Base-by-base conservation (phyloP, 2,797 vertebrate species). In the Thaleichthys pacificus region DNA sequence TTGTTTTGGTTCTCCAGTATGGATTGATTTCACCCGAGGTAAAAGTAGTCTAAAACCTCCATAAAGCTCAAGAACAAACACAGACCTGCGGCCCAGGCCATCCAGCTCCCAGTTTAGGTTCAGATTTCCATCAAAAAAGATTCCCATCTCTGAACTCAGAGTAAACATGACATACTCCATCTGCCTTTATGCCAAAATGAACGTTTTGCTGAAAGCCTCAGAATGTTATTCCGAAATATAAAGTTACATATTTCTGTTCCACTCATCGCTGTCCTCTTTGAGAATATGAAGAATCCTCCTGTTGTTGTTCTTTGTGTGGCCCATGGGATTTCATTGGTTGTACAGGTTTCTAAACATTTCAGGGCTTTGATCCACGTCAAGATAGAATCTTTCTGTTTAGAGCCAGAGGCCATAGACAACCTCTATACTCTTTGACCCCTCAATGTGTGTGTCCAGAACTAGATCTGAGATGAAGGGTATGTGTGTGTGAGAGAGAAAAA, bases 81-180 rank as follows among this genome's bases (percentile, higher is more conserved):
- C 74, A 71, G 73, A 86, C 72, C 80, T 64, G 81, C 77, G 85
- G 81, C 47, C 78, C 82, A 84, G 75, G 80, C 81, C 75, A 77
- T 86, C 83, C 80, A 78, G 83, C 84, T 78, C 73, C 54, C 71
- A 77, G 80, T 88, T 88, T 81, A 26, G 80, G 75, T 87, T 88
- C 87, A 79, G 81, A 86, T 86, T 90, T 86, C 86, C 82, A 88
- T 90, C 84, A 75, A 81, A 86, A 85, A 75, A 86, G 85, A 91
- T 91, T 81, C 83, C 74, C 81, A 89, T 91, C 89, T 91, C 89
- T 85, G 81, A 91, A 88, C 63, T 77, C 81, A 86, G 78, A 84
- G 81, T 87, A 93, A 92, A 90, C 88, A 91, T 80, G 80, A 88
- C 83, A 85, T 72, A 82, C 73, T 84, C 83, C 80, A 82, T 88